phyloP scores from a whole-genome alignment of 1,140 invertebrate genomes.

The Bathynomus jamesi region DNA sequence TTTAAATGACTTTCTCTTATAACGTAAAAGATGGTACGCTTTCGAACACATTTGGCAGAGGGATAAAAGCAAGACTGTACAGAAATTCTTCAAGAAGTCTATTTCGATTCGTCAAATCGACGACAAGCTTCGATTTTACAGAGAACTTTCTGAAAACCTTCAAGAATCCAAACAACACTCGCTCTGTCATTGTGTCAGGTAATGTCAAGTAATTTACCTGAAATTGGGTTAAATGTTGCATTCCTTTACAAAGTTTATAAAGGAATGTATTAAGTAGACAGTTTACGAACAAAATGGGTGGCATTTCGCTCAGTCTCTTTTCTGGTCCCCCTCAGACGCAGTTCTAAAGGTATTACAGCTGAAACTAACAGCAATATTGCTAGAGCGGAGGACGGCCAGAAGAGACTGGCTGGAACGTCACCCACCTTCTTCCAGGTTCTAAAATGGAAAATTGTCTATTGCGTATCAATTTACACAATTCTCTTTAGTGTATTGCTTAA shows the following conservation, averaged over 20 bases:
- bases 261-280: not conserved
- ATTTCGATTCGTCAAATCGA: conserved; percentile 22
- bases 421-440: too few relatives aligned
- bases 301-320: too few relatives aligned
- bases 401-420: too few relatives aligned
- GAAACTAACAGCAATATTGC: not conserved
- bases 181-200: conserved; percentile 24
- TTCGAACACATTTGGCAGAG: conserved; percentile 24
- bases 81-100: conserved; percentile 13
- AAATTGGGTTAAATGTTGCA: not conserved
- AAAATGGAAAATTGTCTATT: too few relatives aligned
- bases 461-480: too few relatives aligned
- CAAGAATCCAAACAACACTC: conserved; percentile 13
- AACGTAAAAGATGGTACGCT: conserved; percentile 24
- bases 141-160: conserved; percentile 17
- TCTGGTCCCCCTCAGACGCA: too few relatives aligned
- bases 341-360: not conserved
- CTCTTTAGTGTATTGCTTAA: too few relatives aligned
- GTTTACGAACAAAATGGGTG: not conserved
- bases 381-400: too few relatives aligned
- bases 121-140: conserved; percentile 28
- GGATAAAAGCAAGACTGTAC: conserved; percentile 19
- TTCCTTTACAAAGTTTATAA: not conserved
- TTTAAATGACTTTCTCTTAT: too few relatives aligned
- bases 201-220: not conserved